Evolutionary conservation across 2,113 vertebrate species (phyloP), one percentile per base, ranked within the genome.

Genomic region (Engraulis encrasicolus): DNA sequence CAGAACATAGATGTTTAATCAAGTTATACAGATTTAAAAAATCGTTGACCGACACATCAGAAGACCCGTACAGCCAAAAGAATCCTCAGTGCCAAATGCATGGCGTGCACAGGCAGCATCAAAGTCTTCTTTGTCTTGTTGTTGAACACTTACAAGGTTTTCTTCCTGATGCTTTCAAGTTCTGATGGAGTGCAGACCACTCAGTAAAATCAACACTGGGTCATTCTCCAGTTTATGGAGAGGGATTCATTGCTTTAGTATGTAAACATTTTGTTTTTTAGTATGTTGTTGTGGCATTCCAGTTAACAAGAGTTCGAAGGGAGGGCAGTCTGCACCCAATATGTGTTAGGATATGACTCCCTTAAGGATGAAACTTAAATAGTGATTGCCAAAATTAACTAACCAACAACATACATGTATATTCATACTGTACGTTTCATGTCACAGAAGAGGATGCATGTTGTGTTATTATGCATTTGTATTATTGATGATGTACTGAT

Each of bases 211-310:
- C 66, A 74, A 74, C 12, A 74, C 4, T 14, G 17, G 31, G 11
- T 31, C 58, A 23, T 9, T 2, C 15, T 9, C 66, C 27, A 74
- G 23, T 74, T 74, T 74, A 74, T 74, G 66, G 66, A 34, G 66
- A 74, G 4, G 7, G 66, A 74, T 23, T 15, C 66, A 74, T 0
- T 34, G 23, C 27, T 74, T 74, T 23, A 74, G 9, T 74, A 15
- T 17, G 34, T 74, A 74, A 74, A 74, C 66, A 74, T 74, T 74
- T 74, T 74, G 66, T 74, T 34, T 74, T 14, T 74, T 74, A 2
- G 27, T 12, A 74, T 34, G 27, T 74, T 74, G 27, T 74, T 66
- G 18, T n/a, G 58, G 27, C 58, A 61, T 58, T 58, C n/a, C 20
- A 18, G 27, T 74, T 74, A 74, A 74, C 23, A 27, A 31, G 66